Evolutionary conservation across 2,797 vertebrate species (phyloP), one percentile per base, ranked within the genome.

Genomic region (Spinus olivaceus): DNA sequence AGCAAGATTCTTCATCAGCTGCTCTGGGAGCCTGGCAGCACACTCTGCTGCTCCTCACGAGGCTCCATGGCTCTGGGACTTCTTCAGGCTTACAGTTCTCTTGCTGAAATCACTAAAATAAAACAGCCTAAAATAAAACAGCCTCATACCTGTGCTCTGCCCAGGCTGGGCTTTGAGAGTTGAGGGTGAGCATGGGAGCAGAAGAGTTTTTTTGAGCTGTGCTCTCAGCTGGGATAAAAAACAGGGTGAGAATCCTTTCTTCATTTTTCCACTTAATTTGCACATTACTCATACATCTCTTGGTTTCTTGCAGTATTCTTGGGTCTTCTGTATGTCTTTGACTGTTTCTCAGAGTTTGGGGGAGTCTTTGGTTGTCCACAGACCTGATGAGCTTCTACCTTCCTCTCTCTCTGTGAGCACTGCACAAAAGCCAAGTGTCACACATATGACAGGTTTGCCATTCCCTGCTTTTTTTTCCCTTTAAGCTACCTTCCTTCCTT

Each of bases 401-500:
- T 78, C 47, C 21, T 37, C 28, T 54, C 44, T 71, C 3, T 0
- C 46, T 24, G n/a, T 0, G 0, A 71, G 69, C 6, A 0, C 4
- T 49, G 57, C 30, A 4, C 0, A 0, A 69, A 71, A 50, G 12
- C 72, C 5, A 9, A 74, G n/a, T 4, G 4, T 46, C 69, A 80
- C 46, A 16, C 12, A 6, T 6, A 12, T 32, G 60, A 35, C 69
- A 81, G 20, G 14, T 65, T 81, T 86, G n/a, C 35, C 22, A 51
- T 83, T 83, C 88, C n/a, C 30, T 66, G 7, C 6, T 17, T 17
- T 59, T 70, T 32, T 15, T 4, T 12, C 9, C 13, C 16, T 73
- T n/a, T 59, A n/a, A 71, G 37, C 42, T 80, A 60, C 33, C 27
- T 94, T 93, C 91, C 91, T 96, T 96, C 94, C 94, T 95, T 94